Evolutionary conservation across 2,113 vertebrate genomes (phyloP).

Genomic region (Zosterops lateralis): DNA sequence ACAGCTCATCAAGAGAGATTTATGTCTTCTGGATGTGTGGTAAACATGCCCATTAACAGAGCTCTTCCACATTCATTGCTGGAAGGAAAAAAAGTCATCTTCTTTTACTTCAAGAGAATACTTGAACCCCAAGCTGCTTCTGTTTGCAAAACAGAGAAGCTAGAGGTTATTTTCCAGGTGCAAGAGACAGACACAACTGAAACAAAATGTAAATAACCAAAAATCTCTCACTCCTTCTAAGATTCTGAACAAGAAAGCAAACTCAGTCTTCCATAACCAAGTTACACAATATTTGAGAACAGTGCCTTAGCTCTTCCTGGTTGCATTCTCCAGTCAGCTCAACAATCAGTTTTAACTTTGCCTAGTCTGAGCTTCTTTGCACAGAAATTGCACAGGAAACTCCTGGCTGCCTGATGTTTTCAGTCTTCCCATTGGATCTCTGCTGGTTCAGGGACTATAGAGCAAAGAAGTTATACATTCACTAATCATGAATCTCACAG

Average conservation of each 20-base stretch:
- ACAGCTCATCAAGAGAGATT: neutral
- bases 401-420: neutral
- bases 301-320: neutral
- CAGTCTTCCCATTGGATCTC: neutral
- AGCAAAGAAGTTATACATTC: neutral
- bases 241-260: neutral
- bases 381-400: neutral
- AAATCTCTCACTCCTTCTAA: neutral
- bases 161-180: neutral
- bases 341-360: neutral
- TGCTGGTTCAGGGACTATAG: neutral
- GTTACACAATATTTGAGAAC: neutral
- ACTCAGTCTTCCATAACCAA: neutral
- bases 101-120: constrained; percentile 8
- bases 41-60: neutral
- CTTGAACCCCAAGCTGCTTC: neutral
- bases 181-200: neutral
- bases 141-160: neutral
- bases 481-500: neutral
- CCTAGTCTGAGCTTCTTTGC: neutral
- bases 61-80: neutral
- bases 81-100: neutral
- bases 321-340: neutral
- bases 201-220: neutral
- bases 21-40: neutral